Evolutionary conservation across 2,888 invertebrate genomes (phyloP), one percentile per base, ranked within the genome.

Genomic region (Eurytoma adleriae): DNA sequence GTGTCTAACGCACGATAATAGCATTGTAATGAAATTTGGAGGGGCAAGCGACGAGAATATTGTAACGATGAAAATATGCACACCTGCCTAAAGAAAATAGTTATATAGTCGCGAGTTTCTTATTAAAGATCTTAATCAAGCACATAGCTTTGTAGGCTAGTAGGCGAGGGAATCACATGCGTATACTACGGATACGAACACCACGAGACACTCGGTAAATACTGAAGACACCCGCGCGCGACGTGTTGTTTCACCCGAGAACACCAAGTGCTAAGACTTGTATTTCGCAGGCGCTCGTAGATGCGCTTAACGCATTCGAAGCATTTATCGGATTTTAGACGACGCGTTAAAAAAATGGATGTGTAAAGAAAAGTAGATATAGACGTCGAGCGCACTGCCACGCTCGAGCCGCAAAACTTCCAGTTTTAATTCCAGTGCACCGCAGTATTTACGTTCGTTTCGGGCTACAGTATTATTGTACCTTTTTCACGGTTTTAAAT

Each of bases 251-350:
- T 74, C 59, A 75, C 50, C 74, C 61, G 57, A 70, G 57, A 85
- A 87, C 87, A 87, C 87, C 87, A 87, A 87, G 86, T 83, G 81
- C 80, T 82, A 85, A 86, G 84, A 86, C 83, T 86, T 82, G 70
- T 79, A 84, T 59, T 75, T 52, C 64, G 48, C 52, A 76, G 54
- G 13, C 69, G 69, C 40, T 61, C 54, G 27, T 76, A 69, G 68
- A 56, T 27, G 40, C 18, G 40, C 40, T 75, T 69, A 48, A 48
- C 24, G 40, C 54, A 75, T 66, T 74, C 52, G 50, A 59, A 48
- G 67, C 62, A 73, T 56, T 64, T 62, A 79, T 50, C 10, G 57
- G 20, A 52, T 73, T 69, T 73, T 79, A 73, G 62, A 64, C 13
- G 69, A 62, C 12, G 18, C 62, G 40, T 40, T 40, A 10, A 40